Percentiles rank a stretch among this genome's conserved stretches.
Conservation (phyloP, 2,888 invertebrate genomes). For the Sphinx pinastri region DNA sequence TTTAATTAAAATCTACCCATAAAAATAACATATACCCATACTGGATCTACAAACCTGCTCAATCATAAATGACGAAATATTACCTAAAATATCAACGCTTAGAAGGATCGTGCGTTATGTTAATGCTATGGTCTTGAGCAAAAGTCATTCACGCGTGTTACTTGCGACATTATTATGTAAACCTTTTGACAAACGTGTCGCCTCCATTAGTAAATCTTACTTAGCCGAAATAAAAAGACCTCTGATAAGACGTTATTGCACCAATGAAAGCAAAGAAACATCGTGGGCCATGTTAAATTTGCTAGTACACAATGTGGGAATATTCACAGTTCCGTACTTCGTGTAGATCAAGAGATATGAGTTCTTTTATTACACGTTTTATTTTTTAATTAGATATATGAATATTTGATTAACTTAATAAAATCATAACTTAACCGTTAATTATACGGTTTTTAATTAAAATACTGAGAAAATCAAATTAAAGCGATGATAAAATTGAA, state of each 20-base stretch:
- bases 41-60: background rate
- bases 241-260: constrained; percentile 28
- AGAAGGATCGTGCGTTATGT: constrained; percentile 22
- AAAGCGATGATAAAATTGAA: no score
- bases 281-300: constrained; percentile 28
- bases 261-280: constrained; percentile 6
- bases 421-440: background rate
- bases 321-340: background rate
- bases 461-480: no score
- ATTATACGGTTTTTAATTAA: background rate
- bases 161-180: constrained; percentile 64
- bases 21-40: no score
- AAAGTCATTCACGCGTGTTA: constrained; percentile 37
- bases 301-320: constrained; percentile 49
- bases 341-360: constrained; percentile 1
- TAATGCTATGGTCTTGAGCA: constrained; percentile 38
- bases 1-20: no score
- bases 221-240: constrained; percentile 46
- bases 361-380: background rate
- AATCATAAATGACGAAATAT: constrained; percentile 1
- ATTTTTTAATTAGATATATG: background rate
- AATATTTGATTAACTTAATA: background rate
- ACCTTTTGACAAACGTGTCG: constrained; percentile 68
- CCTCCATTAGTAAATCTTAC: constrained; percentile 60
- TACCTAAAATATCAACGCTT: background rate